phyloP scores from a whole-genome alignment of 2,888 invertebrate genomes.

The Drosophila demipolita region DNA sequence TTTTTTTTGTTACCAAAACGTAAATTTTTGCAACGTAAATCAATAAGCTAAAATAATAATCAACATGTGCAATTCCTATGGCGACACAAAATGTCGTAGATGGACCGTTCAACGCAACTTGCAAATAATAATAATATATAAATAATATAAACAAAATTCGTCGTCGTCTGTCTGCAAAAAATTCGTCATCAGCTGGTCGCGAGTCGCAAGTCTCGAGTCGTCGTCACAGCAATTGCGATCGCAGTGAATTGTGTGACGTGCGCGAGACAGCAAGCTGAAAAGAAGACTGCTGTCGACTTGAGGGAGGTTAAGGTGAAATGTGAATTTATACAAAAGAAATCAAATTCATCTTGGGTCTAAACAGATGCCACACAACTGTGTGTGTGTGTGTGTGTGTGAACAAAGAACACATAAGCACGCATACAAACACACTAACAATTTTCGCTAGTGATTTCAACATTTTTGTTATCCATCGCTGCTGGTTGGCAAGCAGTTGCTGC shows the following conservation, averaged over 20 bases:
- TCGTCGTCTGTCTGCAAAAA: slow-evolving; percentile 51
- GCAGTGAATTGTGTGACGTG: slow-evolving; percentile 54
- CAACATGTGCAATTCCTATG: slow-evolving; percentile 46
- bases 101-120: slow-evolving; percentile 14
- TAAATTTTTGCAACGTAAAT: slow-evolving; percentile 53
- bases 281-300: slow-evolving; percentile 23
- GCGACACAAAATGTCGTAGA: slow-evolving; percentile 33
- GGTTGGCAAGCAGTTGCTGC: slow-evolving; percentile 42
- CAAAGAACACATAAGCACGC: slow-evolving; percentile 43
- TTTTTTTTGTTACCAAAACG: slow-evolving; percentile 9
- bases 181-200: slow-evolving; percentile 75
- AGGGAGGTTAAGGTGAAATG: slow-evolving; percentile 64
- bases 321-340: slow-evolving; percentile 51
- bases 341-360: slow-evolving; percentile 35
- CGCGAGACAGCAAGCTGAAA: slow-evolving; percentile 40
- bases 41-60: slow-evolving; percentile 26
- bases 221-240: slow-evolving; percentile 53
- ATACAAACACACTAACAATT: slow-evolving; percentile 15
- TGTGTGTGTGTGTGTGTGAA: slow-evolving; percentile 19
- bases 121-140: slow-evolving; percentile 13
- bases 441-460: slow-evolving; percentile 43
- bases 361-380: slow-evolving; percentile 18
- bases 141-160: slow-evolving; percentile 39
- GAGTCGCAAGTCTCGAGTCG: slow-evolving; percentile 32
- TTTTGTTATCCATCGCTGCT: slow-evolving; percentile 45